Evolutionary conservation across 2,113 vertebrate genomes (phyloP).

Genomic region (Myxocyprinus asiaticus): DNA sequence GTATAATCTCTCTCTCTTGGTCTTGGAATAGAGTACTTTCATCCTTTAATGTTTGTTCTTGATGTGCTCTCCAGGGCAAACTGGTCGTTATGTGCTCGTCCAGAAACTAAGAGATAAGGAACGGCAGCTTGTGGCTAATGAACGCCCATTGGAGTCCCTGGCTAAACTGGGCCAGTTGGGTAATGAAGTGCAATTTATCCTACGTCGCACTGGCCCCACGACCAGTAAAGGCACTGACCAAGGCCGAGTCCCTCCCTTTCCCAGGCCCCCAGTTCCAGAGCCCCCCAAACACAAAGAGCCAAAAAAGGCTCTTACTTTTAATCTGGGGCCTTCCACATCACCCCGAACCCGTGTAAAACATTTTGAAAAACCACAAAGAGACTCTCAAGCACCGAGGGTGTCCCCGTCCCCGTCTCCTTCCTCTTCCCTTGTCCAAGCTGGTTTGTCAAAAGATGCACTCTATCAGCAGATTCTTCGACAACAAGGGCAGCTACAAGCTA

Average conservation of each 20-base stretch:
- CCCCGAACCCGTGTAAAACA: constrained; percentile 38
- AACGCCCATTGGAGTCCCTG: constrained; percentile 83
- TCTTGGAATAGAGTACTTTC: neutral
- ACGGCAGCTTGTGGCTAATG: constrained; percentile 80
- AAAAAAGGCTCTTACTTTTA: constrained; percentile 77
- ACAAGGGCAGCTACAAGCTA: constrained; percentile 73
- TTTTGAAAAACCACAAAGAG: constrained; percentile 46
- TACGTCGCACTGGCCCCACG: constrained; percentile 84
- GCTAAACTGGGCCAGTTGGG: constrained; percentile 86
- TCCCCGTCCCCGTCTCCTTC: constrained; percentile 51
- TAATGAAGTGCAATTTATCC: constrained; percentile 84
- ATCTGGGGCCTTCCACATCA: constrained; percentile 66
- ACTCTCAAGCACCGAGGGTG: constrained; percentile 38
- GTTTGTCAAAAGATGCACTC: constrained; percentile 75
- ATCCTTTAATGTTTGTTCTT: neutral
- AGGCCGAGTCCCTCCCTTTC: constrained; percentile 7
- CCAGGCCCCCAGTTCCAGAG: constrained; percentile 67
- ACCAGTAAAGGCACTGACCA: constrained; percentile 65
- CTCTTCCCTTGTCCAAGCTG: constrained; percentile 12
- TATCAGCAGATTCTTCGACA: constrained; percentile 80
- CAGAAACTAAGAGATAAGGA: constrained; percentile 85
- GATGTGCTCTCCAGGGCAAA: constrained; percentile 79
- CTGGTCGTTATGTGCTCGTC: constrained; percentile 87
- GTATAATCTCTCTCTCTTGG: constrained; percentile 33
- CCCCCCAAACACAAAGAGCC: constrained; percentile 66